phyloP scores from a whole-genome alignment of 2,113 vertebrate species.

The Acanthochromis polyacanthus region DNA sequence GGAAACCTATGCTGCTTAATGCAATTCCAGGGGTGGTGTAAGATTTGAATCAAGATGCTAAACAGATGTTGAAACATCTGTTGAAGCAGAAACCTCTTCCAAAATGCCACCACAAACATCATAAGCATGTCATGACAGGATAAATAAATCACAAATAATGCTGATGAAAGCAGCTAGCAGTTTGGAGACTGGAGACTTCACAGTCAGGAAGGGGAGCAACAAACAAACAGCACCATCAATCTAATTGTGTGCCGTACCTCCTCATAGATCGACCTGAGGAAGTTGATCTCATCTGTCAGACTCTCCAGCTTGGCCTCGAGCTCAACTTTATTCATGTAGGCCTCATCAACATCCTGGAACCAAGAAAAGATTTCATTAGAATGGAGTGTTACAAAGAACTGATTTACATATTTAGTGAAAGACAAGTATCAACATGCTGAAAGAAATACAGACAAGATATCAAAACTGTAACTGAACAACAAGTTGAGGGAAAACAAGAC shows the following conservation, averaged over 20 bases:
- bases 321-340: slow-evolving; percentile 96
- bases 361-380: slow-evolving; percentile 13
- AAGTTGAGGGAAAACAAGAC: neutral
- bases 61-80: slow-evolving; percentile 40
- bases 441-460: neutral
- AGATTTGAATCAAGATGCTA: neutral
- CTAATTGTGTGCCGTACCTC: slow-evolving; percentile 83
- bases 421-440: neutral
- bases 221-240: neutral
- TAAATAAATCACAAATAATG: slow-evolving; percentile 8
- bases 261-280: slow-evolving; percentile 91
- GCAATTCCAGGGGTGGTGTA: neutral
- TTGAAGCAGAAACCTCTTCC: neutral
- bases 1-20: neutral
- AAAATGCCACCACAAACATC: slow-evolving; percentile 16
- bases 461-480: too few relatives aligned
- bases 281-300: slow-evolving; percentile 92
- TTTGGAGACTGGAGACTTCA: slow-evolving; percentile 1
- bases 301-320: slow-evolving; percentile 95
- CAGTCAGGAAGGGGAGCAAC: neutral
- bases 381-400: neutral
- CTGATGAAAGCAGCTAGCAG: neutral
- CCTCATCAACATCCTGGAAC: slow-evolving; percentile 92
- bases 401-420: neutral
- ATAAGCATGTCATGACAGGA: neutral